A percentile compares a stretch with the other conserved stretches of the same genome.
phyloP scores from a whole-genome alignment of 2,113 vertebrate genomes.

The Trogon surrucura region DNA sequence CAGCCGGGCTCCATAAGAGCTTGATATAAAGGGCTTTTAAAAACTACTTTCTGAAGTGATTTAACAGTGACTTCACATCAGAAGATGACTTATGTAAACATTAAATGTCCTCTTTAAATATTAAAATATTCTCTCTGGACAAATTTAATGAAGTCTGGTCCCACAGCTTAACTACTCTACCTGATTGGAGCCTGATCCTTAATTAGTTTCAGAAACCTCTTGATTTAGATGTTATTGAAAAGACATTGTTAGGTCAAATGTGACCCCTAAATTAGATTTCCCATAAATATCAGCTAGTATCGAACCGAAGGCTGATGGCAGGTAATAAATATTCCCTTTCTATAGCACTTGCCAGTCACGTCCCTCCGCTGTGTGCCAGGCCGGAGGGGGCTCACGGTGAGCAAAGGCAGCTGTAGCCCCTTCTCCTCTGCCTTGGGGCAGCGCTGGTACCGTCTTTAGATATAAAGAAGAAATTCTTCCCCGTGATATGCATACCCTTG shows the following conservation, averaged over 20 bases:
- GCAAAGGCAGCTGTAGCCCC: neutral
- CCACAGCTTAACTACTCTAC: slow-evolving; percentile 40
- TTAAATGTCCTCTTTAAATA: slow-evolving; percentile 68
- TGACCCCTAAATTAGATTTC: slow-evolving; percentile 47
- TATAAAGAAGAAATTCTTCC: too few relatives aligned
- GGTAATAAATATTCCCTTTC: slow-evolving; percentile 28
- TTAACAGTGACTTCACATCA: slow-evolving; percentile 14
- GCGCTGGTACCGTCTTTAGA: neutral
- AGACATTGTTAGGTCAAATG: slow-evolving; percentile 33
- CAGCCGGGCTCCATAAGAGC: neutral
- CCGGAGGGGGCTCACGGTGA: neutral
- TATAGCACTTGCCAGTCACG: neutral
- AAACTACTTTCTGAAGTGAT: slow-evolving; percentile 38
- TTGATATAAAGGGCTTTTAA: slow-evolving; percentile 34
- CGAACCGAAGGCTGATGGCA: neutral
- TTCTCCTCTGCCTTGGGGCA: neutral
- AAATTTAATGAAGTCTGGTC: slow-evolving; percentile 61
- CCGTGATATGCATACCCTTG: too few relatives aligned
- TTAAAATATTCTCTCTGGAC: slow-evolving; percentile 64
- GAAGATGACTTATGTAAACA: slow-evolving; percentile 61
- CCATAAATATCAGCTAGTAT: slow-evolving; percentile 23
- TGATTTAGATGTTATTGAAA: slow-evolving; percentile 24
- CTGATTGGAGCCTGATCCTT: slow-evolving; percentile 49
- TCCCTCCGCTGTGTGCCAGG: neutral
- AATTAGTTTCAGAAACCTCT: slow-evolving; percentile 64